A percentile compares a stretch with the other conserved stretches of the same genome.
Conservation (phyloP, 2,888 invertebrate species). For the Drosophila bunnanda region DNA sequence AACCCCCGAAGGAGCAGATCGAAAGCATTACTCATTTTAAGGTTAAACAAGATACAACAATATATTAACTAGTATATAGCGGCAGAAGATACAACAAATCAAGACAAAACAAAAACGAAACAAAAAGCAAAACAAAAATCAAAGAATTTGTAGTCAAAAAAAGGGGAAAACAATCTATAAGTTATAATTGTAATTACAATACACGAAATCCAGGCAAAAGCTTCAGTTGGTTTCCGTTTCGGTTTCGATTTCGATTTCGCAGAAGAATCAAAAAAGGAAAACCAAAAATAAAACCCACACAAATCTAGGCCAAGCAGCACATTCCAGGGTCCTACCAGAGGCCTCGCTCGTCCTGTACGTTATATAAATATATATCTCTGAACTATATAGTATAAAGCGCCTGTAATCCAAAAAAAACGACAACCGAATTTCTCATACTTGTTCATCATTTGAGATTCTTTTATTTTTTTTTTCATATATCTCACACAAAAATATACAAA, state of each 20-base stretch:
- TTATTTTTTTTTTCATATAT: neutral
- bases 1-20: neutral
- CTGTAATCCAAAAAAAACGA: constrained; percentile 1
- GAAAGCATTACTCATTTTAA: constrained; percentile 38
- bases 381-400: neutral
- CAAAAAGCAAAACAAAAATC: constrained; percentile 55
- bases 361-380: neutral
- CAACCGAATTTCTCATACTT: constrained; percentile 4
- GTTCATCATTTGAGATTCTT: constrained; percentile 11
- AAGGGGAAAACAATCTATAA: constrained; percentile 32
- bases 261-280: neutral
- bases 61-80: neutral
- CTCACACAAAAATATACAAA: neutral
- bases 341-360: constrained; percentile 2
- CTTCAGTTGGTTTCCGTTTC: constrained; percentile 32
- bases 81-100: constrained; percentile 9
- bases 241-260: constrained; percentile 31
- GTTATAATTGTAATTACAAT: constrained; percentile 16
- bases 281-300: neutral
- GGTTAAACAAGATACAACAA: constrained; percentile 16
- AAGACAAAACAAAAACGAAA: constrained; percentile 46
- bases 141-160: constrained; percentile 65
- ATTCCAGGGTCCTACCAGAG: constrained; percentile 13
- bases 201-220: constrained; percentile 7
- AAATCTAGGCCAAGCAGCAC: constrained; percentile 25